Evolutionary conservation across 2,888 invertebrate genomes (phyloP), one percentile per base, ranked within the genome.

Genomic region (Eurytoma californica): DNA sequence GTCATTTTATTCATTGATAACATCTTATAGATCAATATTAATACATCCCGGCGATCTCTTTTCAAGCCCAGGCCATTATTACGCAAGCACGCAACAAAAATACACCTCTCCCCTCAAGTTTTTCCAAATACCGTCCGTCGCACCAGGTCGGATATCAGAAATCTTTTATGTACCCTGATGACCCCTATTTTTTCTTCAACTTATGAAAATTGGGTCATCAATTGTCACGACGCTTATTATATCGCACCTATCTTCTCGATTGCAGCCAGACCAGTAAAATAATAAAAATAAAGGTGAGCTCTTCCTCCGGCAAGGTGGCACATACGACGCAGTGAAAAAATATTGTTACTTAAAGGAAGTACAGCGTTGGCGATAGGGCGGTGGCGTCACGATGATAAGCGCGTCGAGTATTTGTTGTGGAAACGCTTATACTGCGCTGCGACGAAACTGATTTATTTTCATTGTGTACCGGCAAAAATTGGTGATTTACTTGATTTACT

Each of bases 1-100:
- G 30, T 67, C 53, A 67, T 53, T 53, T 67, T 28, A 53, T 55
- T 55, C 55, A 9, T 13, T n/a, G 68, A 55, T 39, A 68, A 51
- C 51, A 53, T 53, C 51, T 3, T 55, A 39, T 28, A 53, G 51
- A 67, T 49, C 55, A 4, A 20, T 20, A 30, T 61, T 24, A 16
- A 4, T 51, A 20, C 20, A 67, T 20, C 39, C 53, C 16, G n/a
- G 28, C 28, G 39, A n/a, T 9, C 16, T 61, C 14, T 61, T 61
- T 16, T n/a, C 14, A 61, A 61, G 61, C 9, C 61, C n/a, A 16
- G 5, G n/a, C 14, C 61, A 30, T 61, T n/a, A 30, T 61, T 61
- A 61, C n/a, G 28, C 61, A 30, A 61, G 9, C n/a, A 16, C 28
- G 28, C n/a, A 14, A 30, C 16, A 30, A 14, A 16, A 4, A 12